Evolutionary conservation across 2,888 invertebrate species (phyloP).

Genomic region (Phragmatobia fuliginosa): DNA sequence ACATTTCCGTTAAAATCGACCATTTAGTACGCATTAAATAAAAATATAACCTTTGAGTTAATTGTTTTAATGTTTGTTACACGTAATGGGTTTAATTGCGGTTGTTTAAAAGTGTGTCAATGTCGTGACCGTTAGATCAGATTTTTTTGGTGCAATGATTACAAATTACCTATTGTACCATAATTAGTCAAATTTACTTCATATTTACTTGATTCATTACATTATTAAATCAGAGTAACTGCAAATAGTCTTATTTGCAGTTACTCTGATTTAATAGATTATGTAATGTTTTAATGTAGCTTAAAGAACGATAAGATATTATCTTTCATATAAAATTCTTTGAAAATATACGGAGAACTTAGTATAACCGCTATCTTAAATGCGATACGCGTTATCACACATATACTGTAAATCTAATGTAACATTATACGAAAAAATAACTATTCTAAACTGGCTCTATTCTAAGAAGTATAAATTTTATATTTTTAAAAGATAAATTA

Average conservation of each 20-base stretch:
- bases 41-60: constrained; percentile 49
- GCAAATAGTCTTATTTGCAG: not conserved
- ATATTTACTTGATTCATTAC: not conserved
- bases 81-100: constrained; percentile 34
- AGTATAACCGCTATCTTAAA: not conserved
- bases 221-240: no score
- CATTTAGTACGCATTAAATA: constrained; percentile 51
- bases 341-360: not conserved
- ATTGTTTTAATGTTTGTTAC: constrained; percentile 40
- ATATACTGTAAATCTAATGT: no score
- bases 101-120: constrained; percentile 34
- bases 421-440: no score
- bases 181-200: not conserved
- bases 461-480: no score
- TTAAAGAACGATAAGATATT: no score
- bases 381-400: not conserved
- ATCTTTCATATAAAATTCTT: no score
- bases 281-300: not conserved
- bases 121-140: constrained; percentile 26
- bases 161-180: not conserved
- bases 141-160: constrained; percentile 15
- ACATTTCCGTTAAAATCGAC: constrained; percentile 48
- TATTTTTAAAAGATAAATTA: no score
- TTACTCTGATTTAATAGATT: not conserved
- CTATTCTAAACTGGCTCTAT: no score